These are phyloP conservation scores for Rhamphomyia laevipes DNA, from an alignment of 2,888 invertebrate species.

Conservation along the genomic window DNA sequence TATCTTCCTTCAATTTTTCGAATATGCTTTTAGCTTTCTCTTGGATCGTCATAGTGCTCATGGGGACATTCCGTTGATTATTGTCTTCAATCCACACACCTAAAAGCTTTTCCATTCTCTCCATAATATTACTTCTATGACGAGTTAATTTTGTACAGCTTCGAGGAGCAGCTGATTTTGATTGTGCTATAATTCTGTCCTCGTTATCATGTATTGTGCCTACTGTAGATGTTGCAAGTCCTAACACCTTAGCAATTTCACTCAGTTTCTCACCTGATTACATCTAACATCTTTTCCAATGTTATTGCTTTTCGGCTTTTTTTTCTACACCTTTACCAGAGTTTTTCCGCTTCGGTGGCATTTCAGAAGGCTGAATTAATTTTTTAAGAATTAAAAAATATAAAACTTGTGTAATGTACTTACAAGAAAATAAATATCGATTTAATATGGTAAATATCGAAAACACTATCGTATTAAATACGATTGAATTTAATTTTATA, in stretches of 20 bases:
- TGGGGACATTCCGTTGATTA: not conserved
- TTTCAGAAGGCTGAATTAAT: not conserved
- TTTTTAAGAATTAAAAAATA: not conserved
- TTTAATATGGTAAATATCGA: too few species aligned
- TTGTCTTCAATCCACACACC: not conserved
- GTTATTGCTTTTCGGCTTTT: not conserved
- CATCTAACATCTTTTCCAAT: constrained; percentile 12
- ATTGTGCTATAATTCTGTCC: constrained; percentile 12
- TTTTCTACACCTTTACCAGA: not conserved
- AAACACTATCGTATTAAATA: too few species aligned
- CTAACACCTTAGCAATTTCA: constrained; percentile 13
- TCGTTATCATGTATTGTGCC: constrained; percentile 15
- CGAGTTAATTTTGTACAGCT: constrained; percentile 17
- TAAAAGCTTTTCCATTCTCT: constrained; percentile 15
- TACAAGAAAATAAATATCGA: too few species aligned
- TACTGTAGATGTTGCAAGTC: constrained; percentile 14
- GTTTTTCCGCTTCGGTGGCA: not conserved
- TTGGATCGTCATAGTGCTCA: constrained; percentile 14
- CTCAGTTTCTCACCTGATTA: constrained; percentile 14
- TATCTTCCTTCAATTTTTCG: constrained; percentile 13
- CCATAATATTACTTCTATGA: constrained; percentile 15
- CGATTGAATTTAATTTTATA: not conserved
- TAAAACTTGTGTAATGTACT: too few species aligned
- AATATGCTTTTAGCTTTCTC: constrained; percentile 17
- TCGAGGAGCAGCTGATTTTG: constrained; percentile 15